Percentiles rank a stretch among this genome's conserved stretches.
Conservation (phyloP, 2,888 invertebrate species). For the Ophioninae sp. region DNA sequence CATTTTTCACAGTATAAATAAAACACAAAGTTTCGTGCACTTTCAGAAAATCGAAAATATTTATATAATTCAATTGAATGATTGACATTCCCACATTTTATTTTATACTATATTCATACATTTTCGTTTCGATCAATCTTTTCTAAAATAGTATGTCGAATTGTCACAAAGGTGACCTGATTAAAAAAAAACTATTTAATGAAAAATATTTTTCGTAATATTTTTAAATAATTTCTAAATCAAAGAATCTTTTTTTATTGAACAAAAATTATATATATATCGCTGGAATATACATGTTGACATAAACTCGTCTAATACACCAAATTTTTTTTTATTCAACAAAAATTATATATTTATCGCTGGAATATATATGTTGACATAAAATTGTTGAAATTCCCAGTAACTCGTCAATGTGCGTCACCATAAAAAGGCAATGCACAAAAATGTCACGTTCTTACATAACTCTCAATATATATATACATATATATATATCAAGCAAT, state of each 20-base stretch:
- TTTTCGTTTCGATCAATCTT: background rate
- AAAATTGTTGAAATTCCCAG: background rate
- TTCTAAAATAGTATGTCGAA: no score
- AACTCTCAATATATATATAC: background rate
- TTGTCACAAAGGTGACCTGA: no score
- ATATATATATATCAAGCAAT: constrained; percentile 1
- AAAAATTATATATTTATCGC: no score
- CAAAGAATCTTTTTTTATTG: background rate
- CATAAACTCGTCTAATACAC: no score
- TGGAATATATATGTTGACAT: background rate
- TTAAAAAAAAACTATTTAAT: no score
- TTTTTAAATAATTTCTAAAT: background rate
- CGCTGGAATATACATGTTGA: no score
- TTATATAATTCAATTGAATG: no score
- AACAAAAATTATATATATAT: no score
- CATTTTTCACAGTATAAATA: no score
- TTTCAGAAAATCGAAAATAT: no score
- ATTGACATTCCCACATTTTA: background rate
- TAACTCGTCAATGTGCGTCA: background rate
- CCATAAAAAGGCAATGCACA: background rate
- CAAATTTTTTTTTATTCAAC: no score
- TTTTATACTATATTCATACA: background rate
- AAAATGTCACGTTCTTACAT: background rate
- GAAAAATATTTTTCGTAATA: background rate
- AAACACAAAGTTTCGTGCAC: no score